Evolutionary conservation across 2,888 invertebrate genomes (phyloP).

Genomic region (Prionchulus punctatus): DNA sequence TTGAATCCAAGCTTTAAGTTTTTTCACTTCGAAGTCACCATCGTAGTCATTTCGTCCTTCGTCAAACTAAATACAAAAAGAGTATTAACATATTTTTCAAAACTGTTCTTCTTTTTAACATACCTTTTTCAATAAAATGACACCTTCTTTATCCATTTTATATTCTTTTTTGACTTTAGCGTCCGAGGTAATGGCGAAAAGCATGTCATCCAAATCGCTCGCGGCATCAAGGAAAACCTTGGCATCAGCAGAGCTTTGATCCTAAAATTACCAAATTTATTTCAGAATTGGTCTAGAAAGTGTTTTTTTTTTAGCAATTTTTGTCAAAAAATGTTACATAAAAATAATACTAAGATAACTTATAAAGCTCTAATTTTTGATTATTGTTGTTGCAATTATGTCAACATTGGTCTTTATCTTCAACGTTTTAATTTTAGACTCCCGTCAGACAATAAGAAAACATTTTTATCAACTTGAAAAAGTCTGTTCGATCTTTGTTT

Average conservation of each 20-base stretch:
- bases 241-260: slow-evolving; percentile 58
- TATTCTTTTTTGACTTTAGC: slow-evolving; percentile 62
- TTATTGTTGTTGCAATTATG: no score
- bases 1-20: slow-evolving; percentile 21
- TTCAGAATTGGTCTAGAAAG: background rate
- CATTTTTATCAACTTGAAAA: no score
- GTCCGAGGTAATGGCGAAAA: slow-evolving; percentile 66
- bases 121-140: slow-evolving; percentile 80
- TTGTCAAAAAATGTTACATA: background rate
- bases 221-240: slow-evolving; percentile 68
- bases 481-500: no score
- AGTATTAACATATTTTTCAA: no score
- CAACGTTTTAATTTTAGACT: no score
- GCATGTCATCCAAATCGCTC: slow-evolving; percentile 61
- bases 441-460: no score
- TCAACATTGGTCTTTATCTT: no score
- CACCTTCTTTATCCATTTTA: slow-evolving; percentile 57
- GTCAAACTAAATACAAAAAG: slow-evolving; percentile 23
- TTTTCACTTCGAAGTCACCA: slow-evolving; percentile 13
- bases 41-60: slow-evolving; percentile 27
- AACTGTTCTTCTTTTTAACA: no score
- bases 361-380: no score
- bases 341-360: background rate
- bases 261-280: slow-evolving; percentile 37
- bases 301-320: background rate